Percentiles rank a stretch among this genome's conserved stretches.
phyloP scores from a whole-genome alignment of 2,888 invertebrate genomes.

The Tiphia femorata region DNA sequence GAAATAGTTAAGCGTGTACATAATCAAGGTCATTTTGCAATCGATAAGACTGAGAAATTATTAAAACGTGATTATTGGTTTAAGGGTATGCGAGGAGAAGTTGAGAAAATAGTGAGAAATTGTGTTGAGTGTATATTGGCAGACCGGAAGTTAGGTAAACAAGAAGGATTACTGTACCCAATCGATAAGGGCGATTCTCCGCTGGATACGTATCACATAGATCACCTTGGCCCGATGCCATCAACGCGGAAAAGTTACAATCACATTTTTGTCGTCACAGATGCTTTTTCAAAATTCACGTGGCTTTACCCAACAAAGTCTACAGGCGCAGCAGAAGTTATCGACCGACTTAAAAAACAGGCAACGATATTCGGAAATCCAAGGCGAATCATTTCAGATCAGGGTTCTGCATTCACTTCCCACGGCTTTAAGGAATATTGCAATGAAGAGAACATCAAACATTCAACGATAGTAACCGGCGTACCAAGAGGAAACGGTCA shows the following conservation, averaged over 20 bases:
- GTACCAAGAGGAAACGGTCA: no score
- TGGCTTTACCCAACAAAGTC: constrained; percentile 32
- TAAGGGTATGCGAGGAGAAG: not conserved
- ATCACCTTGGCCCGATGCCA: constrained; percentile 1
- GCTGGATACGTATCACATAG: constrained; percentile 6
- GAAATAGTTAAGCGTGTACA: not conserved
- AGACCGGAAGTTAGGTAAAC: not conserved
- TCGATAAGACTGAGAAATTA: not conserved
- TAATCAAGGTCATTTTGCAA: not conserved
- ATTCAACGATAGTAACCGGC: no score
- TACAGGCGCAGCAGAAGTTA: constrained; percentile 17
- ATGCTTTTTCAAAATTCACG: constrained; percentile 7
- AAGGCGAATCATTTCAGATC: constrained; percentile 5
- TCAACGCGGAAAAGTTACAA: not conserved
- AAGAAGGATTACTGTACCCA: not conserved
- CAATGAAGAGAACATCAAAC: constrained; percentile 13
- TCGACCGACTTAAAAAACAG: constrained; percentile 19
- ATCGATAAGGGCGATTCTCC: not conserved
- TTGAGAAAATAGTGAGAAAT: not conserved
- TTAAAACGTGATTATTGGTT: not conserved
- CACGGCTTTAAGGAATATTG: constrained; percentile 24
- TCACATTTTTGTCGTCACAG: constrained; percentile 19
- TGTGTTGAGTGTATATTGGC: constrained; percentile 6
- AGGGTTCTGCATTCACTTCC: constrained; percentile 22
- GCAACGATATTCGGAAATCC: constrained; percentile 32